Conservation (phyloP, 2,797 vertebrate species). For the Malacoctenus gilli region DNA sequence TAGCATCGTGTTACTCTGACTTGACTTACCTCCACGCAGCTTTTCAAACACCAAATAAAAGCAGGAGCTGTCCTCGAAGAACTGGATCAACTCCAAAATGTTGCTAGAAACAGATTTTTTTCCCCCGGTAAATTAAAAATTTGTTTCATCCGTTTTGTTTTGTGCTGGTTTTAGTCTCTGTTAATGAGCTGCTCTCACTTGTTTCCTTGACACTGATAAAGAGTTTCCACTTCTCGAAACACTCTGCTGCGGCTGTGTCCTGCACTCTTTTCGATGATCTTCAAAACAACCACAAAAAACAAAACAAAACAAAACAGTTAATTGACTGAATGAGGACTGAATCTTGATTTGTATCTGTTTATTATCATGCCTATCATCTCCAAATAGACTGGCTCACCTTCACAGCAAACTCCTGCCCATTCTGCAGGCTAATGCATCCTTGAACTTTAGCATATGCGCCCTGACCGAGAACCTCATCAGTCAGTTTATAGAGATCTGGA, state of each 20-base stretch:
- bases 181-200: constrained; percentile 84
- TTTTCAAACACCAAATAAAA: constrained; percentile 99
- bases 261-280: constrained; percentile 97
- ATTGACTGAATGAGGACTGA: too few relatives aligned
- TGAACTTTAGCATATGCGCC: constrained; percentile 95
- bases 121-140: too few relatives aligned
- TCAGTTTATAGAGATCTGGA: constrained; percentile 95
- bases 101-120: too few relatives aligned
- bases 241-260: constrained; percentile 95
- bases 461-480: constrained; percentile 94
- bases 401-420: constrained; percentile 96
- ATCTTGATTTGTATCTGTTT: too few relatives aligned
- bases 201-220: constrained; percentile 99
- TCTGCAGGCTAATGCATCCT: constrained; percentile 95
- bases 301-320: too few relatives aligned
- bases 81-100: constrained; percentile 96
- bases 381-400: constrained; percentile 88
- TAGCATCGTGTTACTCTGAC: too few relatives aligned
- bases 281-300: too few relatives aligned
- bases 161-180: too few relatives aligned
- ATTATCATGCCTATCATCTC: too few relatives aligned
- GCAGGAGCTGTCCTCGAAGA: constrained; percentile 97
- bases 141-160: too few relatives aligned
- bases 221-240: constrained; percentile 98
- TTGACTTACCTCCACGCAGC: constrained; percentile 89